Evolutionary conservation across 1,140 invertebrate genomes (phyloP).

Genomic region (Cepaea nemoralis): DNA sequence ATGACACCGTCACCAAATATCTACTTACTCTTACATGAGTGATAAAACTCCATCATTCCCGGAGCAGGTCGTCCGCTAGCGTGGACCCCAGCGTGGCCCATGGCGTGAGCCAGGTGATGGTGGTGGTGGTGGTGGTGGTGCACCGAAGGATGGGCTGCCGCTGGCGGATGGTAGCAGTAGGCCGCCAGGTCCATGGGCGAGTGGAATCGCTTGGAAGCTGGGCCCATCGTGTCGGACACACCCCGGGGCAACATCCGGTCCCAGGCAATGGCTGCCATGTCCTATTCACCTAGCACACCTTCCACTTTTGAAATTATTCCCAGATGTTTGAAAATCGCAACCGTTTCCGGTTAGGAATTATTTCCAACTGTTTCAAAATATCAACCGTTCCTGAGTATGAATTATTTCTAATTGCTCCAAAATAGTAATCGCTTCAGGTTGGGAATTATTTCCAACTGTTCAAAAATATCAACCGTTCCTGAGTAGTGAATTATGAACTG

Average conservation of each 20-base stretch:
- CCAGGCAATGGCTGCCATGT: constrained; percentile 38
- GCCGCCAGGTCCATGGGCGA: constrained; percentile 31
- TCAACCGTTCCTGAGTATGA: too few relatives aligned
- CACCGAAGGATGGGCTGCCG: neutral
- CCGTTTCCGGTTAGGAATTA: too few relatives aligned
- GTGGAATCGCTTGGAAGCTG: constrained; percentile 21
- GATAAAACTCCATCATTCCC: constrained; percentile 62
- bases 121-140: constrained; percentile 34
- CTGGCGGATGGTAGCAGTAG: constrained; percentile 41
- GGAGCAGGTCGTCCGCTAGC: constrained; percentile 42
- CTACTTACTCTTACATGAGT: constrained; percentile 68
- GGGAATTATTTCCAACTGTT: too few relatives aligned
- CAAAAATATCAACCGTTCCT: too few relatives aligned
- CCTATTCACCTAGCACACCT: too few relatives aligned
- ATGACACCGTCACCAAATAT: too few relatives aligned
- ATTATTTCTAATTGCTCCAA: too few relatives aligned
- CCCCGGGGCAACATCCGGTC: constrained; percentile 43
- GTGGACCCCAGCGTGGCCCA: constrained; percentile 48
- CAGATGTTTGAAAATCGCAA: too few relatives aligned
- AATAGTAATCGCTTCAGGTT: too few relatives aligned
- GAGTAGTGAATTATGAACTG: too few relatives aligned
- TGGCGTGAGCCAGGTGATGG: constrained; percentile 34
- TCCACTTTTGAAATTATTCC: too few relatives aligned
- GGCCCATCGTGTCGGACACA: constrained; percentile 17
- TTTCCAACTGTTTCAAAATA: too few relatives aligned